Percentiles rank a stretch among this genome's conserved stretches.
phyloP scores from a whole-genome alignment of 2,797 vertebrate species.

The Premnoplex brunnescens region DNA sequence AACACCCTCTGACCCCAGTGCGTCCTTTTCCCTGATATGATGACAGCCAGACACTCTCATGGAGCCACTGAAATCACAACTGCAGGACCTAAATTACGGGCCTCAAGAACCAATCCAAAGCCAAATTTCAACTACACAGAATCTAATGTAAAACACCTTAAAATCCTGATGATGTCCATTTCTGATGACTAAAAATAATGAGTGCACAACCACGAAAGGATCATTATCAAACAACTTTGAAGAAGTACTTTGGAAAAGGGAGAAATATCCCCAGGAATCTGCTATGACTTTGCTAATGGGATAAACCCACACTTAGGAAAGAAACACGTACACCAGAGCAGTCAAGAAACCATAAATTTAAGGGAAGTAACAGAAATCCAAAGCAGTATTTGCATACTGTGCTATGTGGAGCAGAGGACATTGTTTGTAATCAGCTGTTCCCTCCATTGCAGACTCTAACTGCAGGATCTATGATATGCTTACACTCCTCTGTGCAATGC shows the following conservation, averaged over 20 bases:
- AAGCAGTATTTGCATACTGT: neutral
- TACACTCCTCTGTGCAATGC: neutral
- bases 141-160: neutral
- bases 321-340: neutral
- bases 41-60: neutral
- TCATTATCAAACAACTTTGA: neutral
- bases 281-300: neutral
- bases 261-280: neutral
- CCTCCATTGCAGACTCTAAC: neutral
- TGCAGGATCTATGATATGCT: neutral
- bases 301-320: neutral
- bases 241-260: neutral
- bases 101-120: neutral
- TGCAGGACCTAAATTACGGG: neutral
- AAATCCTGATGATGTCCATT: neutral
- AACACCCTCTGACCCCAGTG: neutral
- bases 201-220: rapidly evolving
- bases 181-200: neutral
- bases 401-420: neutral
- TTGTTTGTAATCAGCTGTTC: neutral
- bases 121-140: neutral
- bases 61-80: neutral
- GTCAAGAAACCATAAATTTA: neutral
- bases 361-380: neutral
- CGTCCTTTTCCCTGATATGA: neutral